Base-by-base conservation (phyloP, 1,140 invertebrate genomes). In the Melitaea cinxia region DNA sequence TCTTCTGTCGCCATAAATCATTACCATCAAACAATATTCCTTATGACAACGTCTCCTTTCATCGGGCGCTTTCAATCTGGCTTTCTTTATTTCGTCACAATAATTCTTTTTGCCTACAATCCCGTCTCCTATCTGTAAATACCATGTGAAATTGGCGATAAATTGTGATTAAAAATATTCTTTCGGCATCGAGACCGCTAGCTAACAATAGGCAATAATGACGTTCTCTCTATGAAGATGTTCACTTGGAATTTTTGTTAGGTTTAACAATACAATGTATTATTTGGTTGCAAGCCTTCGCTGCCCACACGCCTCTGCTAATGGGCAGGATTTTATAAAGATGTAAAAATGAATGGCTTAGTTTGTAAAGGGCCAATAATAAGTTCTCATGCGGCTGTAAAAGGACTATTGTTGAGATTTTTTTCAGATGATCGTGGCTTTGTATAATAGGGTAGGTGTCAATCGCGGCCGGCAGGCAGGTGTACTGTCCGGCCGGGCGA, bases 381-480 rank as follows among this genome's bases (percentile, higher is more conserved):
- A 86, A 85, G 77, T 88, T 89, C 85, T 83, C 85, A 87, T 79
- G 78, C 76, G 86, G 77, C 82, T 85, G 85, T 76, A 73, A 82
- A 79, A 64, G 78, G 70, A 49, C 81, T 73, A 85, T 91, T 91
- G 88, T 91, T 83, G 62, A 70, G 75, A 72, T 85, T 83, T 88
- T 47, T 83, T 88, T 87, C 68, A 72, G 71, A 62, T 45, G 65
- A 72, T 80, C 70, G 70, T 63, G 72, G 64, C 73, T 65, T 73
- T 68, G 65, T 80, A 88, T 88, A 88, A 90, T 88, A 77, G 88
- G 86, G 77, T 83, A 88, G 88, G 88, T 90, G 88, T 90, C 88
- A 88, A 89, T 89, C 88, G 82, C 65, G 78, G 79, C 73, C 78
- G 76, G 68, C 72, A 65, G 81, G 87, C 87, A 89, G 88, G 88